Evolutionary conservation across 92 coral and sea anemone species (phyloP).

Genomic region (Chrysogorgia sp.): DNA sequence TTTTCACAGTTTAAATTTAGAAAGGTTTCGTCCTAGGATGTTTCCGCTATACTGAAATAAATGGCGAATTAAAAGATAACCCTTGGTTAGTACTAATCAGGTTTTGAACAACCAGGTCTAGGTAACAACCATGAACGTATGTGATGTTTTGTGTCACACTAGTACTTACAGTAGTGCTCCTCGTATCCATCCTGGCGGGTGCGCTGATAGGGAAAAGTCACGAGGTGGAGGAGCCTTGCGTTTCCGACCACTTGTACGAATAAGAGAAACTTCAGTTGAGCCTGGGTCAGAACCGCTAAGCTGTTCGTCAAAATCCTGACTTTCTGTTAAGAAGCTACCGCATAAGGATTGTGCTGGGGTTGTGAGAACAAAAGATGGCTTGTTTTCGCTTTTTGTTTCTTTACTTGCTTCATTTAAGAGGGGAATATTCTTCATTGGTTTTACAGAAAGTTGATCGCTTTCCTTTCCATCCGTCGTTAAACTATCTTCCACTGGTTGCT

Average conservation of each 20-base stretch:
- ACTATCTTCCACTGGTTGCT: not conserved
- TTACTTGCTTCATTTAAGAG: not conserved
- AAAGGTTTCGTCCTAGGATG: no score
- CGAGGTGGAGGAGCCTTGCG: slow-evolving; percentile 89
- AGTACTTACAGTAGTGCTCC: slow-evolving; percentile 83
- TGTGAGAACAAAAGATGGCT: not conserved
- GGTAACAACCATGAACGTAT: not conserved
- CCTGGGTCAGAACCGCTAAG: slow-evolving; percentile 20
- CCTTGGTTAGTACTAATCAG: no score
- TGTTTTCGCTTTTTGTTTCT: not conserved
- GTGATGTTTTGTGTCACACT: not conserved
- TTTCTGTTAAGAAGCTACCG: not conserved
- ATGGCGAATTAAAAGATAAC: no score
- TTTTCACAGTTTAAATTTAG: no score
- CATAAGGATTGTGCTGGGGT: slow-evolving; percentile 7
- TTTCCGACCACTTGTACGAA: slow-evolving; percentile 95
- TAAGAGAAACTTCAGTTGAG: slow-evolving; percentile 36
- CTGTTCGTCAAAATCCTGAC: slow-evolving; percentile 24
- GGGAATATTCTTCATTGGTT: not conserved
- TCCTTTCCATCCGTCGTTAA: not conserved
- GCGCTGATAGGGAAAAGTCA: slow-evolving; percentile 79
- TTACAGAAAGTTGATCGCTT: not conserved
- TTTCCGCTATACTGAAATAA: no score
- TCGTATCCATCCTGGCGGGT: slow-evolving; percentile 91
- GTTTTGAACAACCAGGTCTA: no score